phyloP scores from a whole-genome alignment of 2,888 invertebrate species.

The Drosophila austrosaltans region DNA sequence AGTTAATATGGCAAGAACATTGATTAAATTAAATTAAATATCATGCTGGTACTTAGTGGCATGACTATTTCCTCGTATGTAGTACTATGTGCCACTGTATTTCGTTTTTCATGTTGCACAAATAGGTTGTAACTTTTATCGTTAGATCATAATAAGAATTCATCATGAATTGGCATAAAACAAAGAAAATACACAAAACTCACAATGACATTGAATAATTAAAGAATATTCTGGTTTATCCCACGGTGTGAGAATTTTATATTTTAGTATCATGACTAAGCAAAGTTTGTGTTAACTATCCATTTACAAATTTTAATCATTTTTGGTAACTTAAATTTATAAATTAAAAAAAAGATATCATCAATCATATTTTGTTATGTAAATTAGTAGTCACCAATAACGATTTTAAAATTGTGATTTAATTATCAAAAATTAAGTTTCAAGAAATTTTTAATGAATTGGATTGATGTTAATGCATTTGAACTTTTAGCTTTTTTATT shows the following conservation, averaged over 20 bases:
- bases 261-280: not conserved
- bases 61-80: not conserved
- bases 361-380: too few relatives aligned
- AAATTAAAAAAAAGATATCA: too few relatives aligned
- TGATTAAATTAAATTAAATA: slow-evolving; percentile 15
- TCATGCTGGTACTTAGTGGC: slow-evolving; percentile 1
- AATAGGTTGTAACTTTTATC: not conserved
- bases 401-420: too few relatives aligned
- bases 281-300: too few relatives aligned
- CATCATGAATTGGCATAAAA: slow-evolving; percentile 2
- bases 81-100: not conserved
- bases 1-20: not conserved
- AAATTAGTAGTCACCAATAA: too few relatives aligned
- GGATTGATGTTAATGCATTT: not conserved
- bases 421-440: too few relatives aligned
- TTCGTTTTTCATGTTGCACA: not conserved
- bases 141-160: not conserved
- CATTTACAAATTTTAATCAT: too few relatives aligned
- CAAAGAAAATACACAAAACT: not conserved
- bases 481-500: not conserved
- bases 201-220: not conserved
- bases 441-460: too few relatives aligned
- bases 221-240: not conserved
- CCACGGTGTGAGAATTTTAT: slow-evolving; percentile 1
- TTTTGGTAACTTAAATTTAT: too few relatives aligned